Percentiles rank a stretch among this genome's conserved stretches.
Evolutionary conservation across 2,113 vertebrate species (phyloP).

Genomic region (Phoenicopterus ruber): DNA sequence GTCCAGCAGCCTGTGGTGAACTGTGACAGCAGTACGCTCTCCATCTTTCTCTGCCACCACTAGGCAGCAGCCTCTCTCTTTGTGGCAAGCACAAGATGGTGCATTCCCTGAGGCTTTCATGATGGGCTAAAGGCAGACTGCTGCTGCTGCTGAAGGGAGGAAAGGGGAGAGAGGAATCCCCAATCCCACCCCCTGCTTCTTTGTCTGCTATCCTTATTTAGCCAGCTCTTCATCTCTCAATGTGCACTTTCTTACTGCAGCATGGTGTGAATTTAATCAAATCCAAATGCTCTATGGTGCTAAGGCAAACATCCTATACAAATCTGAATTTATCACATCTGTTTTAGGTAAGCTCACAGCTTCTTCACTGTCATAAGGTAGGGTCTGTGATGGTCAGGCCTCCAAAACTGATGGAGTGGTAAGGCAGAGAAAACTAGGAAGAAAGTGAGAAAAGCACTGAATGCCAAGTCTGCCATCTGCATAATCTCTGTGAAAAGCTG

Average conservation of each 20-base stretch:
- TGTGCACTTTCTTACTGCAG: background rate
- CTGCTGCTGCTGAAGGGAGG: background rate
- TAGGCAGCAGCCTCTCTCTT: constrained; percentile 50
- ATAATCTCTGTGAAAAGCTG: background rate
- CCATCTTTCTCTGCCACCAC: background rate
- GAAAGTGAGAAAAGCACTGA: background rate
- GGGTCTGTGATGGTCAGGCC: background rate
- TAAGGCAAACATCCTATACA: background rate
- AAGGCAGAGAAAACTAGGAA: background rate
- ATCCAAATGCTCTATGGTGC: background rate
- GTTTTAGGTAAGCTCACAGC: background rate
- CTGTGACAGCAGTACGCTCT: fast-evolving
- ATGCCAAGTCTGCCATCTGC: background rate
- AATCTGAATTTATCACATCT: background rate
- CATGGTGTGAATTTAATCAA: background rate
- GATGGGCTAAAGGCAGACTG: background rate
- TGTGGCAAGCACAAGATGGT: background rate
- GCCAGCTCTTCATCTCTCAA: background rate
- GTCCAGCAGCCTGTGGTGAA: background rate
- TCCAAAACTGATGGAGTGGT: background rate
- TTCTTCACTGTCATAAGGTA: background rate
- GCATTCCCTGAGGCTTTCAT: background rate
- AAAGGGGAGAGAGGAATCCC: background rate
- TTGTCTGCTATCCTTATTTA: background rate
- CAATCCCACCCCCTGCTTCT: background rate